phyloP scores from a whole-genome alignment of 2,113 vertebrate species.

The Anarrhichthys ocellatus region DNA sequence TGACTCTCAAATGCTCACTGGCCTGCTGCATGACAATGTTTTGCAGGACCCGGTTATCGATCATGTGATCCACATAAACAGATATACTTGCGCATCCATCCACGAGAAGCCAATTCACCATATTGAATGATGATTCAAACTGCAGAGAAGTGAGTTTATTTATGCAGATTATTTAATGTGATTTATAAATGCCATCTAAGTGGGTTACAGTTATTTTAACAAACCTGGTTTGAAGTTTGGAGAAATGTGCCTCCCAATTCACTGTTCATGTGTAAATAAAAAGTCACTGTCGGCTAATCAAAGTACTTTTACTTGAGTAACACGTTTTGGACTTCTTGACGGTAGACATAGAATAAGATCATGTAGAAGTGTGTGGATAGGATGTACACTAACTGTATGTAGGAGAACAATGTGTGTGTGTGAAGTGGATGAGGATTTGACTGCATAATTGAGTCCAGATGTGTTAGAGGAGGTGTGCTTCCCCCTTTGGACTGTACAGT shows the following conservation, averaged over 20 bases:
- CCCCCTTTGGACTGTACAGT: conserved; percentile 35
- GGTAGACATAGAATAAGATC: too few relatives aligned
- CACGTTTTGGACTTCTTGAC: not conserved
- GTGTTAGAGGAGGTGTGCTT: conserved; percentile 50
- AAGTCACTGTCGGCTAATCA: not conserved
- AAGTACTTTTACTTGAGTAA: not conserved
- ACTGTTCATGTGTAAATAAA: not conserved
- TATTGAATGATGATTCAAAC: not conserved
- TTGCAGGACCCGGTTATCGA: not conserved
- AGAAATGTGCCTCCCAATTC: not conserved
- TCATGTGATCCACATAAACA: not conserved
- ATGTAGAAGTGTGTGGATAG: not conserved
- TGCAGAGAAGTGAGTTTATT: not conserved
- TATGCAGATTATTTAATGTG: not conserved
- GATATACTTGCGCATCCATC: not conserved
- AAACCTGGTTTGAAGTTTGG: not conserved
- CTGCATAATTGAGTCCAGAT: conserved; percentile 77
- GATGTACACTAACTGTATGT: not conserved
- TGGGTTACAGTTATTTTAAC: conserved; percentile 2
- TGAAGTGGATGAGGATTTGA: conserved; percentile 60
- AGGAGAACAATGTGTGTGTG: not conserved
- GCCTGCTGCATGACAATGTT: not conserved
- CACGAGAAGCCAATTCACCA: not conserved
- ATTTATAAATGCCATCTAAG: not conserved
- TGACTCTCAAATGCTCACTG: not conserved